Evolutionary conservation across 2,113 vertebrate genomes (phyloP).

Genomic region (Empidonax alnorum): DNA sequence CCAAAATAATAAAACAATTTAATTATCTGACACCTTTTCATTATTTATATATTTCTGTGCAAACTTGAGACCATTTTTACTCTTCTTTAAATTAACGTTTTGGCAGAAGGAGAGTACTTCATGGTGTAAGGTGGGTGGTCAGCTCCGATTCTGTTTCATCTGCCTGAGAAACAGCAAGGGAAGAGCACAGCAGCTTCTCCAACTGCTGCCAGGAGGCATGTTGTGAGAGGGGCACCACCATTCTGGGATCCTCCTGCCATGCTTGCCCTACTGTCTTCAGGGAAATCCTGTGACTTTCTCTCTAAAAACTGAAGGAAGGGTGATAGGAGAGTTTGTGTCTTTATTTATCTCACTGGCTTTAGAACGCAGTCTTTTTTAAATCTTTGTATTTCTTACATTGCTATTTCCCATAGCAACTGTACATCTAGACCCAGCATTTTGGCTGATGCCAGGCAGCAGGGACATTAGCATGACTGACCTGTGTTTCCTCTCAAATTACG

Average conservation of each 20-base stretch:
- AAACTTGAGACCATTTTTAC: neutral
- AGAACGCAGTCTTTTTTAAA: neutral
- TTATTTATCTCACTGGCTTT: neutral
- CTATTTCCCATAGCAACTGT: neutral
- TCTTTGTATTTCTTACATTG: neutral
- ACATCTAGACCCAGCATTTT: neutral
- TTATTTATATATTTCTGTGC: neutral
- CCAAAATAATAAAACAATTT: neutral
- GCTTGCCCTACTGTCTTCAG: fast-evolving
- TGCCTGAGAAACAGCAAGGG: neutral
- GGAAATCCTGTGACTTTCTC: neutral
- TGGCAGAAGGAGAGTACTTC: neutral
- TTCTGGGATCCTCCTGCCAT: fast-evolving
- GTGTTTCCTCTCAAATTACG: neutral
- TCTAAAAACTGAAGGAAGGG: neutral
- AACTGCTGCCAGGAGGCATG: neutral
- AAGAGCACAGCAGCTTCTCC: fast-evolving
- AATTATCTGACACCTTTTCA: neutral
- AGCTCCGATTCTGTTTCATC: neutral
- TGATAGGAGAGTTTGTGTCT: neutral
- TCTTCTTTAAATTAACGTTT: neutral
- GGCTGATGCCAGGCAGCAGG: neutral
- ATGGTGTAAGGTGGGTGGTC: neutral
- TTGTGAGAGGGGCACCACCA: neutral
- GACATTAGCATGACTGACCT: neutral